A percentile compares a stretch with the other conserved stretches of the same genome.
Conservation (phyloP, 2,113 vertebrate species). For the Salvelinus namaycush region DNA sequence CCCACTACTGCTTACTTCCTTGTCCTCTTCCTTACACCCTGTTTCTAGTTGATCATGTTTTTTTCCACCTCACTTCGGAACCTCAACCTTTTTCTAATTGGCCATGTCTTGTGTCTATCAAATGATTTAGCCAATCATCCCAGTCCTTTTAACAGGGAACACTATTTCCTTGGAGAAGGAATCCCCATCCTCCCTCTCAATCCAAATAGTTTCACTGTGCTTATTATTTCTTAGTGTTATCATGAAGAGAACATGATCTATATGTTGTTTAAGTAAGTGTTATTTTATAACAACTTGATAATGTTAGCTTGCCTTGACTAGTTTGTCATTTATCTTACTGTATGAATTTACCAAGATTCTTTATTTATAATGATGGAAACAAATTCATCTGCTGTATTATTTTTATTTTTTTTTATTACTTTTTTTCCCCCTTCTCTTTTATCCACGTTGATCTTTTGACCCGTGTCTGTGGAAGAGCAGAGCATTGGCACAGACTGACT, state of each 20-base stretch:
- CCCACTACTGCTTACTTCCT: background rate
- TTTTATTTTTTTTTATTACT: conserved; percentile 63
- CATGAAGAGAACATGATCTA: conserved; percentile 28
- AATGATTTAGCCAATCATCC: background rate
- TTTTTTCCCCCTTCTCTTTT: conserved; percentile 58
- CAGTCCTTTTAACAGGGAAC: conserved; percentile 7
- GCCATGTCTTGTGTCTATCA: background rate
- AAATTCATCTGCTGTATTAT: conserved; percentile 45
- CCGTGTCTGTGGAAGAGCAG: no score
- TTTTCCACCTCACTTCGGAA: background rate
- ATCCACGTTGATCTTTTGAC: conserved; percentile 42
- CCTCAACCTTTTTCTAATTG: background rate
- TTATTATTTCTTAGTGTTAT: conserved; percentile 43
- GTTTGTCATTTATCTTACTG: conserved; percentile 52
- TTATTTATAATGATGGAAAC: conserved; percentile 76
- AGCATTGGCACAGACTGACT: background rate
- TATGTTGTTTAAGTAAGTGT: conserved; percentile 37
- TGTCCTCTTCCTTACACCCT: background rate
- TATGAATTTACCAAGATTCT: conserved; percentile 67
- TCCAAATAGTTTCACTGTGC: conserved; percentile 16
- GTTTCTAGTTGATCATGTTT: background rate
- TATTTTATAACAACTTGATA: conserved; percentile 58
- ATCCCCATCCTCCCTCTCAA: background rate
- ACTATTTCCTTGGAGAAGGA: conserved; percentile 18
- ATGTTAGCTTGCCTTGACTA: conserved; percentile 45